Evolutionary conservation across 2,113 vertebrate species (phyloP), one percentile per base, ranked within the genome.

Genomic region (Pagrus major): DNA sequence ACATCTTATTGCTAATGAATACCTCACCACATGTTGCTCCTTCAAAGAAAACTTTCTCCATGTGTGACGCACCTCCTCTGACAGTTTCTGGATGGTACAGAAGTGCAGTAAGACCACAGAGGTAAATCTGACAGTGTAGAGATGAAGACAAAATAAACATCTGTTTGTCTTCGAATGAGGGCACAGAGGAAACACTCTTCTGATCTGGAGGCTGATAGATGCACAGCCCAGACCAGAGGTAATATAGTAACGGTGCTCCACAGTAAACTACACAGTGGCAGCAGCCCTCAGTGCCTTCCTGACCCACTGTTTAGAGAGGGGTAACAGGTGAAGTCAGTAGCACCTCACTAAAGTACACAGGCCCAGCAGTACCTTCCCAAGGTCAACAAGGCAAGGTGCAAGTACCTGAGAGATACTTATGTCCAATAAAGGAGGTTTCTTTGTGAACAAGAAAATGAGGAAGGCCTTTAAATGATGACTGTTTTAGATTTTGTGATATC

Each of bases 1-100:
- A 80, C 85, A 86, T 81, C 72, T 89, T 83, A 68, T 70, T 51
- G 60, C 84, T 83, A 85, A 89, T 86, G 60, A 88, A 86, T 76
- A 71, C 76, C 66, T 81, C 69, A 52, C 78, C 85, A 87, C 84
- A 63, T 82, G 82, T 88, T 89, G 84, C 82, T 66, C 42, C 39
- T 61, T 83, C 41, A 72, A 51, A 63, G 35, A 71, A 86, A 83
- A 89, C 77, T 56, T 81, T 85, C 33, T 63, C 23, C 12, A 55
- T 47, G 52, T 8, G 25, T 74, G 47, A 60, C 61, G 80, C 71
- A 60, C 65, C 42, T 71, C 63, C 23, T 52, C 12, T 16, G 16
- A 78, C 55, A 46, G 78, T 77, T 73, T 69, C 23, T 37, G 59
- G 70, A 73, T 35, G 65, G 35, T 70, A 25, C 27, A 18, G 46